phyloP scores from a whole-genome alignment of 2,797 vertebrate genomes.

The Lutjanus argentimaculatus region DNA sequence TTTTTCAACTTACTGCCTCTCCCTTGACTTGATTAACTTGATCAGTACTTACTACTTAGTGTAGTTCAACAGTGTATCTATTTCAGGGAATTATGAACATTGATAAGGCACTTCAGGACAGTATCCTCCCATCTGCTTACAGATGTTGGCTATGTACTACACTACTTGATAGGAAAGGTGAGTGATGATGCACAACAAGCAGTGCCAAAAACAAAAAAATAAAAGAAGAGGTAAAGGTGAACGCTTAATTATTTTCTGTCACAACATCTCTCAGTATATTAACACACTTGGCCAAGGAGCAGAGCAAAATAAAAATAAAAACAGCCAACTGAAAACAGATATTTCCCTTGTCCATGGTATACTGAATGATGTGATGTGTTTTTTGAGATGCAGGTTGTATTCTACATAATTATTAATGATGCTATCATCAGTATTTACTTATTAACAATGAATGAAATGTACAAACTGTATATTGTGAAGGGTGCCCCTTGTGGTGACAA shows the following conservation, averaged over 20 bases:
- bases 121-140: not conserved
- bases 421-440: not conserved
- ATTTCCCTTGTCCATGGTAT: too few relatives aligned
- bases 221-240: too few relatives aligned
- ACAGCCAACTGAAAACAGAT: too few relatives aligned
- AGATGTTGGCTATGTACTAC: not conserved
- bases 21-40: not conserved
- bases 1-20: not conserved
- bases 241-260: too few relatives aligned
- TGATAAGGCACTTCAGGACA: not conserved
- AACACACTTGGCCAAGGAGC: too few relatives aligned
- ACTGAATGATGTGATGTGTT: too few relatives aligned
- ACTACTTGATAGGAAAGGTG: not conserved
- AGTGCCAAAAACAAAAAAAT: not conserved
- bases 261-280: too few relatives aligned
- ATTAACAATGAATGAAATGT: not conserved
- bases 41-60: not conserved
- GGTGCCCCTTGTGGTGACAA: not conserved
- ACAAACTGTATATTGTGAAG: not conserved
- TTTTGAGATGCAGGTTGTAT: too few relatives aligned
- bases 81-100: slow-evolving; percentile 4
- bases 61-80: not conserved
- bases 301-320: too few relatives aligned
- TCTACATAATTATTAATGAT: not conserved
- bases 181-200: not conserved